Percentiles rank a stretch among this genome's conserved stretches.
phyloP scores from a whole-genome alignment of 2,113 vertebrate species.

The Bubo scandiacus region DNA sequence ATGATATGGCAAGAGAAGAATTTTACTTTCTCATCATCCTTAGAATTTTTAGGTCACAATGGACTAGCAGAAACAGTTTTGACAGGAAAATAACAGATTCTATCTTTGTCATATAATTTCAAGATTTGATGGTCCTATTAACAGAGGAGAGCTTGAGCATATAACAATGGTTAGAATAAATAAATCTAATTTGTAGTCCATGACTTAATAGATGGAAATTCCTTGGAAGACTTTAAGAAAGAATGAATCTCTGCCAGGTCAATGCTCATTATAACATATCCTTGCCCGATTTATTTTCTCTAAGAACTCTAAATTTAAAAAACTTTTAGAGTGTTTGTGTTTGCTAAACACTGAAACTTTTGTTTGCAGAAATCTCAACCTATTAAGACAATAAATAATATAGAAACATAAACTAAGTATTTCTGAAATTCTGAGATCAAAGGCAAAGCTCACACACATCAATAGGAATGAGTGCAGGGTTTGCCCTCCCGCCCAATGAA shows the following conservation, averaged over 20 bases:
- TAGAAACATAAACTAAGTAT: not conserved
- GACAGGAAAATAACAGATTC: slow-evolving; percentile 33
- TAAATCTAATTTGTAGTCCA: slow-evolving; percentile 4
- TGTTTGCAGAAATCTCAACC: not conserved
- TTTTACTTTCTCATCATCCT: not conserved
- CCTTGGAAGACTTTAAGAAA: slow-evolving; percentile 35
- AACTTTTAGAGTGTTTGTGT: not conserved
- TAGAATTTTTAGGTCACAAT: not conserved
- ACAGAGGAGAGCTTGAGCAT: not conserved
- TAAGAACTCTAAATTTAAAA: slow-evolving; percentile 6
- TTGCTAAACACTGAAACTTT: not conserved
- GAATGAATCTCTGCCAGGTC: not conserved
- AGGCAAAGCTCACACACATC: not conserved
- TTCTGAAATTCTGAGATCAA: not conserved
- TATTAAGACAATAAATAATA: not conserved
- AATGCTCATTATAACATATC: not conserved
- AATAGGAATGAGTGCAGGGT: not conserved
- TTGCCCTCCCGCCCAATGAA: not conserved
- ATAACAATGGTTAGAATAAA: slow-evolving; percentile 15
- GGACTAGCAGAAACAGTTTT: slow-evolving; percentile 43
- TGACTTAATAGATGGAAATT: slow-evolving; percentile 37
- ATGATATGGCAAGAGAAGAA: not conserved
- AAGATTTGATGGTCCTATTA: slow-evolving; percentile 3
- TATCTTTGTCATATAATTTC: slow-evolving; percentile 18
- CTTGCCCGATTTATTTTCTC: not conserved